These are phyloP conservation scores for Cnemophilus loriae DNA, from an alignment of 2,113 vertebrate species.

Conservation along the genomic window DNA sequence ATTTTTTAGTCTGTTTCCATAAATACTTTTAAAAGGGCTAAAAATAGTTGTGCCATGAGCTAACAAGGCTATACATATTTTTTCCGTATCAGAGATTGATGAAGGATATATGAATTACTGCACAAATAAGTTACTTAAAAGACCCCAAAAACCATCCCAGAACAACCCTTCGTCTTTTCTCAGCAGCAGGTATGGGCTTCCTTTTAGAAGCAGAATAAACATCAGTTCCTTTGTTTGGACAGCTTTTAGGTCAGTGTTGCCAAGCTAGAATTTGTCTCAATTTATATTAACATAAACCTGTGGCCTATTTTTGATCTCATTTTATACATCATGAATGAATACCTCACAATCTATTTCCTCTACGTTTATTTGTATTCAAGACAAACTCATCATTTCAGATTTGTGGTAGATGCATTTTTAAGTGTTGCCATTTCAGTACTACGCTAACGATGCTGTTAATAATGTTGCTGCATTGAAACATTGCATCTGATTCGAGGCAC, in stretches of 20 bases:
- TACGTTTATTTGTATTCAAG: constrained; percentile 3
- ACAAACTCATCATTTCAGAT: constrained; percentile 13
- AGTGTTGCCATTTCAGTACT: constrained; percentile 18
- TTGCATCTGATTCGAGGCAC: background rate
- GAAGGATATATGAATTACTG: background rate
- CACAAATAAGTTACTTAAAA: background rate
- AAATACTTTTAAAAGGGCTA: background rate
- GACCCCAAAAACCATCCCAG: background rate
- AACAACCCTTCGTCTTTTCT: background rate
- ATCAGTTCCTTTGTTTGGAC: background rate
- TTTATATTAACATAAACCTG: background rate
- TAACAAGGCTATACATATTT: background rate
- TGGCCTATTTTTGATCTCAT: background rate
- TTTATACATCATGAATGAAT: background rate
- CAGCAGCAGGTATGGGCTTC: background rate
- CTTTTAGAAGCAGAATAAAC: background rate
- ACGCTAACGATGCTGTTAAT: background rate
- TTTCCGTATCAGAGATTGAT: background rate
- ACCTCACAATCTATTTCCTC: background rate
- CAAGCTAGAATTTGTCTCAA: background rate
- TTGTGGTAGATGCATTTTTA: background rate
- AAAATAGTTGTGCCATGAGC: background rate
- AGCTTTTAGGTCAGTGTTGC: background rate
- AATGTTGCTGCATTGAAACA: background rate
- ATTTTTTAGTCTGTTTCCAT: background rate